These are phyloP conservation scores for Dasyurus viverrinus DNA, from an alignment of 2,113 vertebrate genomes.

Conservation along the genomic window DNA sequence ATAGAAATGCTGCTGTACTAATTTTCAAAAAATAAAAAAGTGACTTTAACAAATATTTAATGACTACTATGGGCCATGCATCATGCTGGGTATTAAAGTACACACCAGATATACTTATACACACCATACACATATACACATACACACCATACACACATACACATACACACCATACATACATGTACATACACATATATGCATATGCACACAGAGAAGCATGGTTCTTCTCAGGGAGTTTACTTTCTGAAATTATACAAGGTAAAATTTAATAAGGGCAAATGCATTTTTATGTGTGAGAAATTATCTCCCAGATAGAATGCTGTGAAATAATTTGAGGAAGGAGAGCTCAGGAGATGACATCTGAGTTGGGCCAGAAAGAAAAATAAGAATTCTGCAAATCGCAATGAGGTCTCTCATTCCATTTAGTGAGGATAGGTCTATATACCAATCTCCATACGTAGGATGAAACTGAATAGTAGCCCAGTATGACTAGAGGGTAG, in stretches of 20 bases:
- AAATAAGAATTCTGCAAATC: not conserved
- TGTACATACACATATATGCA: too few relatives aligned
- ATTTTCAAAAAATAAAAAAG: too few relatives aligned
- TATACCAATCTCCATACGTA: not conserved
- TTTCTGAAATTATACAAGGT: not conserved
- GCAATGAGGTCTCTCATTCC: not conserved
- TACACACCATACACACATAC: too few relatives aligned
- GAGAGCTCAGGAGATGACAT: not conserved
- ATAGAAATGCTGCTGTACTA: too few relatives aligned
- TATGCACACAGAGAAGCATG: not conserved
- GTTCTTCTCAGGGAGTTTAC: constrained; percentile 21
- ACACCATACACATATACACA: too few relatives aligned
- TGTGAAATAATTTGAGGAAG: not conserved
- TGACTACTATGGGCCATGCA: too few relatives aligned
- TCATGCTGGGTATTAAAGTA: too few relatives aligned
- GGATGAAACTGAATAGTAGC: not conserved
- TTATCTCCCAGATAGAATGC: not conserved
- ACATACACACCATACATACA: too few relatives aligned
- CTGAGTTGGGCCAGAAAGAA: not conserved
- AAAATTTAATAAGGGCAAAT: not conserved
- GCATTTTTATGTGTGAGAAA: not conserved
- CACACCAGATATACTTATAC: too few relatives aligned
- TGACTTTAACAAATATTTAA: too few relatives aligned
- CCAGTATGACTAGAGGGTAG: not conserved
- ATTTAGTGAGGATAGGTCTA: not conserved